Evolutionary conservation across 1,140 invertebrate species (phyloP).

Genomic region (Wasmannia auropunctata): DNA sequence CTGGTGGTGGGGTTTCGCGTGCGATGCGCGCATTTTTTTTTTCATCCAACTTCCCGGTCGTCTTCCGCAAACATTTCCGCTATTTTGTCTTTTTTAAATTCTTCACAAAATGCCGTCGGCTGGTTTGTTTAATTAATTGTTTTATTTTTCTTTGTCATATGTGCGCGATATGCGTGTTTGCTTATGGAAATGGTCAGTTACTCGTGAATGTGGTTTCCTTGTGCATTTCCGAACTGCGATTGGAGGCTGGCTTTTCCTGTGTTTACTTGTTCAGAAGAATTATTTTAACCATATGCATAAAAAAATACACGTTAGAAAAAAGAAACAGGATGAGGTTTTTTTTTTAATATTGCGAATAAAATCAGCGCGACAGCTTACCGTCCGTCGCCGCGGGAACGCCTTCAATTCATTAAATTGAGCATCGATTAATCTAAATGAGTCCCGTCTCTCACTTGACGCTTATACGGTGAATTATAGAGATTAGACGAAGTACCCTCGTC

Average conservation of each 20-base stretch:
- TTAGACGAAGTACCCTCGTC: constrained; percentile 50
- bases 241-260: not conserved
- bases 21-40: constrained; percentile 4
- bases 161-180: not conserved
- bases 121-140: constrained; percentile 2
- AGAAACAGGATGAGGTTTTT: not conserved
- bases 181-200: constrained; percentile 6
- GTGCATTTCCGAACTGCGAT: not conserved
- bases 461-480: constrained; percentile 27
- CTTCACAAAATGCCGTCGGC: not conserved
- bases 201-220: not conserved
- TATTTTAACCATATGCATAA: not conserved
- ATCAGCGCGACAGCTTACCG: not conserved
- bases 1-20: constrained; percentile 19
- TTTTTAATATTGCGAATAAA: not conserved
- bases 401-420: not conserved
- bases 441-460: not conserved
- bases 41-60: constrained; percentile 1
- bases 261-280: not conserved
- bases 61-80: not conserved
- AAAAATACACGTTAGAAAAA: not conserved
- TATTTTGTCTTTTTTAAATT: not conserved
- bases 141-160: not conserved
- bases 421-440: constrained; percentile 23
- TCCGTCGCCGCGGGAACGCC: not conserved